Base-by-base conservation (phyloP, 2,888 invertebrate genomes). In the Thereva unica region DNA sequence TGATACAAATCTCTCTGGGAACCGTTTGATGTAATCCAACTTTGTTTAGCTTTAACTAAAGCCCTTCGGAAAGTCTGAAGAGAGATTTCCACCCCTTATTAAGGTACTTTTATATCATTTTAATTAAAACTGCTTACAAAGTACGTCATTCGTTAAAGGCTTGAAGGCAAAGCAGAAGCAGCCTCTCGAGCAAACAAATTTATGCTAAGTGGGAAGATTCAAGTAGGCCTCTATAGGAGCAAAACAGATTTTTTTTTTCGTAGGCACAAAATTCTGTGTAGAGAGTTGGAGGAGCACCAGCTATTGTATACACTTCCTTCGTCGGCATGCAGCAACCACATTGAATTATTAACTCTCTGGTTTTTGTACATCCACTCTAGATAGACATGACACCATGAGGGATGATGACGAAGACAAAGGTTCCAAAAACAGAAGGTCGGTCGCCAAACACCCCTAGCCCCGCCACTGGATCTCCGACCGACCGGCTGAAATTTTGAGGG, bases 61-160 rank as follows among this genome's bases (percentile, higher is more conserved):
- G 41, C 12, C 38, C 41, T 7, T 9, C 12, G 12, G 9, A 12
- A 12, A 7, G 55, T n/a, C 10, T 12, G 23, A 41, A 12, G 9
- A 8, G 23, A 41, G 8, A 35, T 35, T n/a, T 44, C 44, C 8
- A 23, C 41, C 55, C 38, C 9, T 40, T 23, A 41, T 40, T 23
- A 40, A 55, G 40, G 10, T 55, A 8, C 34, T 55, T 50, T 61
- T 49, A 50, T 61, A 50, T 61, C 49, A 50, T 61, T 61, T 61
- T 61, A 61, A 61, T 61, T 61, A 61, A 61, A 61, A 61, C 61
- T 61, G 61, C 61, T 50, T 61, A n/a, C 38, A 35, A 49, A 47
- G 47, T 59, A 34, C 40, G 41, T 50, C 50, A 50, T 61, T 34
- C 49, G 41, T 61, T 61, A 50, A 61, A 61, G 61, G 50, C 50